Percentiles rank a stretch among this genome's conserved stretches.
Conservation (phyloP, 2,113 vertebrate genomes). For the Trematocara marginatum region DNA sequence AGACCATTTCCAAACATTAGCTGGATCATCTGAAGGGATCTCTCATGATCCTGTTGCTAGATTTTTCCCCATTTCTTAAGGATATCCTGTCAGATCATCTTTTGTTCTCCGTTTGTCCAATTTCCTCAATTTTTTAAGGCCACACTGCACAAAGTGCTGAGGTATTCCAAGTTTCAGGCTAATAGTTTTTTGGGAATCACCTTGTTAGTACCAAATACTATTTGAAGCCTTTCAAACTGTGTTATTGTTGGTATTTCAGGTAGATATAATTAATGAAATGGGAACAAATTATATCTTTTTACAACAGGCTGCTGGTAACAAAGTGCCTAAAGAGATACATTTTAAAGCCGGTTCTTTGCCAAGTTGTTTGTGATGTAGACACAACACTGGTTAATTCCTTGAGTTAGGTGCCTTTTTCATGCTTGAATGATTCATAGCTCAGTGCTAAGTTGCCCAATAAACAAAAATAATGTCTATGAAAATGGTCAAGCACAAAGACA, state of each 20-base stretch:
- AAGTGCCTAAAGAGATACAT: background rate
- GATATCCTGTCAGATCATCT: background rate
- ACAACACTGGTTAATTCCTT: background rate
- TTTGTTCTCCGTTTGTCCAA: background rate
- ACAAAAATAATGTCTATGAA: background rate
- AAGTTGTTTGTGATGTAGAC: background rate
- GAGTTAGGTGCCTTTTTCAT: background rate
- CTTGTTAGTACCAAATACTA: background rate
- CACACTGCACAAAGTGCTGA: background rate
- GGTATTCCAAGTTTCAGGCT: background rate
- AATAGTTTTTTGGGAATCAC: background rate
- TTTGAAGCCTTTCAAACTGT: background rate
- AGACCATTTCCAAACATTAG: background rate
- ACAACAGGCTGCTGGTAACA: background rate
- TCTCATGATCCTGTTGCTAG: background rate
- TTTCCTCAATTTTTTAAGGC: background rate
- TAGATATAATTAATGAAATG: background rate
- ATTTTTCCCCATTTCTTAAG: accelerated
- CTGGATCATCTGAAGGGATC: background rate
- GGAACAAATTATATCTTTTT: background rate
- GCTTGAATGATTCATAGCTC: background rate
- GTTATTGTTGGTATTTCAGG: background rate
- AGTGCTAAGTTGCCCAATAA: background rate
- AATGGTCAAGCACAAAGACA: background rate
- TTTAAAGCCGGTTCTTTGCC: background rate